These are phyloP conservation scores for Sciaenops ocellatus DNA, from an alignment of 2,797 vertebrate species.

Conservation along the genomic window DNA sequence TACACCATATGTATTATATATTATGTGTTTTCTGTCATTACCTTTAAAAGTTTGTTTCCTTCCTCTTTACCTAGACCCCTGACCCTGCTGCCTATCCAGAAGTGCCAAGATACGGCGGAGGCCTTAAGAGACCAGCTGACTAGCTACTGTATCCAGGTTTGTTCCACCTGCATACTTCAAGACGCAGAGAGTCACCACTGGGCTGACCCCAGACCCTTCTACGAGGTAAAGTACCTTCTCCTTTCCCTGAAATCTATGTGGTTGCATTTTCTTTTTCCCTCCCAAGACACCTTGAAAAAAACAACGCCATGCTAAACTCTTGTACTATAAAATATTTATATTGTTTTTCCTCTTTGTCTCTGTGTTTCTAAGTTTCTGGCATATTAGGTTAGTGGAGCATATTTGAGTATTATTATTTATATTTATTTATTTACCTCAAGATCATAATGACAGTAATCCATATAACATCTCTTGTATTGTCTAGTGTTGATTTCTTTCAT, in stretches of 20 bases:
- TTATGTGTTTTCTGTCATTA: conserved; percentile 13
- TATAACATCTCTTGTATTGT: conserved; percentile 21
- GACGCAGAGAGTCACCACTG: conserved; percentile 96
- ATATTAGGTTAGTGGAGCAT: not conserved
- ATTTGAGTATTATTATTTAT: conserved; percentile 1
- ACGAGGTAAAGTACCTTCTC: conserved; percentile 88
- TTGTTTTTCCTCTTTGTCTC: not conserved
- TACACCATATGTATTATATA: conserved; percentile 21
- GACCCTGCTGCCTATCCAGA: conserved; percentile 90
- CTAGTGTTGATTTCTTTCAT: conserved; percentile 35
- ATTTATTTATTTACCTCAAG: conserved; percentile 4
- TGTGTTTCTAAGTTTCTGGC: not conserved
- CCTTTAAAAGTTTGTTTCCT: conserved; percentile 45
- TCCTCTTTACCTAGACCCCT: conserved; percentile 83
- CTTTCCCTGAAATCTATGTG: not conserved
- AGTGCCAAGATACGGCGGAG: conserved; percentile 89
- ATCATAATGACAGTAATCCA: conserved; percentile 11
- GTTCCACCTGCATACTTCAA: conserved; percentile 92
- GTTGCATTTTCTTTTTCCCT: not conserved
- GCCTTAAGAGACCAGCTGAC: conserved; percentile 90
- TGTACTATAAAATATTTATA: not conserved
- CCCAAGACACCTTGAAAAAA: not conserved
- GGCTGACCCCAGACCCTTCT: conserved; percentile 94
- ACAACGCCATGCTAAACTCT: not conserved
- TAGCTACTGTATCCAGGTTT: conserved; percentile 91